Evolutionary conservation across 1,140 invertebrate genomes (phyloP), one percentile per base, ranked within the genome.

Genomic region (Acromyrmex heyeri): DNA sequence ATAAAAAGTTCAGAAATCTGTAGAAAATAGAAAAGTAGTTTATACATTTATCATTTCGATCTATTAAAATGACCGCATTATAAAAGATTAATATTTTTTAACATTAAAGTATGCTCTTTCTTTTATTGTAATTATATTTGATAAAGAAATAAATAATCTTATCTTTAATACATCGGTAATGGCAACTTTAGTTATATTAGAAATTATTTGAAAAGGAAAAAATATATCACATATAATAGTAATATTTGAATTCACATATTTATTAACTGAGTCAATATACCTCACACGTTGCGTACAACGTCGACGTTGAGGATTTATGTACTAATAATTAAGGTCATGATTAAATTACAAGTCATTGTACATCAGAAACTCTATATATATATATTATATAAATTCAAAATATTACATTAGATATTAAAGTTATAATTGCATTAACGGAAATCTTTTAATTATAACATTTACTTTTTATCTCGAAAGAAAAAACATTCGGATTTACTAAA

Each of bases 251-350:
- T 67, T 67, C n/a, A 76, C 34, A 44, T 61, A 18, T 21, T 78
- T 24, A 64, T 78, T 78, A 78, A 78, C 18, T 14, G 4, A 64
- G 10, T 77, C 38, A 64, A 48, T 27, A 44, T 78, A 78, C 10
- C 18, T 50, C 24, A 16, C 44, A 16, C 38, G 16, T 64, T 57
- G 59, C 10, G 12, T 62, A 38, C 16, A 24, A 21, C 30, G 21
- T 2, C n/a, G 57, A n/a, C 34, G 5, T 2, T 50, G 1, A 12
- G 72, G 27, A 78, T 62, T 78, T 27, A 10, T 38, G 6, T 62
- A 48, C 48, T 78, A 78, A 78, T 64, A 78, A 78, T 50, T 78
- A 62, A 62, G 10, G 18, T 18, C n/a, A 34, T 44, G 10, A 77
- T 77, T 62, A 62, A 64, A 77, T 64, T 50, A 21, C 10, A 77